Base-by-base conservation (phyloP, 2,113 vertebrate genomes). In the Mirza zaza region DNA sequence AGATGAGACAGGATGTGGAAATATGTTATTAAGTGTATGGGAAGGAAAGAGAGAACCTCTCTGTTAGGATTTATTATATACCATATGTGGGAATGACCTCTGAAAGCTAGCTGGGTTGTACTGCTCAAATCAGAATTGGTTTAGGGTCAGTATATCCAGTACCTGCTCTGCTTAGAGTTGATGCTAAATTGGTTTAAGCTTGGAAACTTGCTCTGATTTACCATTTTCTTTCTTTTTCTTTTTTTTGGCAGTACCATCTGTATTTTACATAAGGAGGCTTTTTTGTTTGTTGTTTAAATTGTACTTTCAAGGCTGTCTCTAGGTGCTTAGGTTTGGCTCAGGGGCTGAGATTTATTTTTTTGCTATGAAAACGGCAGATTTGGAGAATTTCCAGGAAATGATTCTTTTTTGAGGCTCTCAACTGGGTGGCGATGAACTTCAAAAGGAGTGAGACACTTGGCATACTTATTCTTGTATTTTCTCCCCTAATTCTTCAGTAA, bases 341-440 rank as follows among this genome's bases (percentile, higher is more conserved):
- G 42, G 42, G n/a, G 27, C 70, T 73, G 52, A 84, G 50, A 42
- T 63, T 80, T 86, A 68, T 89, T 63, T 18, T 65, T 70, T 68
- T 34, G 42, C 34, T 95, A 90, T 87, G 67, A 80, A 95, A 77
- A 67, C 57, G 34, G 70, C 29, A 92, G 50, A 63, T 71, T 95
- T 84, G 85, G 48, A 90, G 85, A 52, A 68, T 45, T 65, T 96
- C 34, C n/a, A 50, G 68, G 48, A 63, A 86, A 90, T 42, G 11
- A 27, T 83, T 92, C 52, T 92, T 91, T 32, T 17, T 84, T 50
- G 23, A 90, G 70, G 45, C 27, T 92, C n/a, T 80, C 80, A 20
- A n/a, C 42, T 87, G 59, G 42, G 11, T 71, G 73, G 23, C 42
- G 65, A 84, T 90, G 85, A 50, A 95, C 59, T 91, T 91, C 50